Conservation (phyloP, 2,797 vertebrate species). For the Aselliscus stoliczkanus region DNA sequence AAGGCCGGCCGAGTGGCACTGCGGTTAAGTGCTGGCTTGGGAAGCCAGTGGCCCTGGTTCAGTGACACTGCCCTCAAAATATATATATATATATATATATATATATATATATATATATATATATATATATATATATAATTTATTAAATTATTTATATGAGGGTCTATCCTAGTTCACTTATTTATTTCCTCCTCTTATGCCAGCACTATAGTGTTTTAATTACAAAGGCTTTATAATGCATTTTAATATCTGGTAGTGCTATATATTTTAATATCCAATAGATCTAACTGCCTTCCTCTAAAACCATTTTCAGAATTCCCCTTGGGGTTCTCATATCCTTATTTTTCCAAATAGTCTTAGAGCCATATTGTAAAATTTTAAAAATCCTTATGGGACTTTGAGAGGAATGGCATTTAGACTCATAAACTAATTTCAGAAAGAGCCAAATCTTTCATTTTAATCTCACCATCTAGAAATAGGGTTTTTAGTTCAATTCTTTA, state of each 20-base stretch:
- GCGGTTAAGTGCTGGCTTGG: too few species aligned
- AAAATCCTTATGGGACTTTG: background rate
- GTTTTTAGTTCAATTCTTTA: background rate
- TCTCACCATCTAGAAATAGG: background rate
- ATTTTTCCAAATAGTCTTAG: background rate
- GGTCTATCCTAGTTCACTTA: background rate
- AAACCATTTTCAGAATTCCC: slow-evolving; percentile 11
- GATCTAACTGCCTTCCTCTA: background rate
- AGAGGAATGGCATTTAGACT: background rate
- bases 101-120: too few species aligned
- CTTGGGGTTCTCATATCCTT: background rate
- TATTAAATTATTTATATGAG: slow-evolving; percentile 45
- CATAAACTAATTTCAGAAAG: background rate
- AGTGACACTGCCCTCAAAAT: too few species aligned
- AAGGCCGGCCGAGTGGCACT: too few species aligned
- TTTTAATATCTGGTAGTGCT: background rate
- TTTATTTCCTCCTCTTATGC: background rate
- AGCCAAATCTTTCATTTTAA: background rate
- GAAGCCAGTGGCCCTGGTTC: too few species aligned
- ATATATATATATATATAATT: too few species aligned
- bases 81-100: too few species aligned
- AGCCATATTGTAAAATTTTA: background rate
- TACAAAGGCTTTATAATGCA: slow-evolving; percentile 2
- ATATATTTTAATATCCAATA: background rate
- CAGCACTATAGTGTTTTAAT: background rate